phyloP scores from a whole-genome alignment of 1,140 invertebrate genomes.

The Procambarus clarkii region DNA sequence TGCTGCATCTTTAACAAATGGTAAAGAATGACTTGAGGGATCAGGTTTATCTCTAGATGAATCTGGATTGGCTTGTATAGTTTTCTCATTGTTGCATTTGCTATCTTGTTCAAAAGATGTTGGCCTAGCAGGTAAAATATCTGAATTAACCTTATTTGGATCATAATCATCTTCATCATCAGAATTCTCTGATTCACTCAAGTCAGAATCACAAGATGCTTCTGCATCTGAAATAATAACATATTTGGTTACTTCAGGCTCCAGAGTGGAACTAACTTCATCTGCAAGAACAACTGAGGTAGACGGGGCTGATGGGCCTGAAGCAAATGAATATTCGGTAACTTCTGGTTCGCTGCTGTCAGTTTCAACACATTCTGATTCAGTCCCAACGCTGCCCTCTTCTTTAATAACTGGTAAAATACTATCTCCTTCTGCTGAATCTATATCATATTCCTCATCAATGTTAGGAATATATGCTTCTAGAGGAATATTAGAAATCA shows the following conservation, averaged over 20 bases:
- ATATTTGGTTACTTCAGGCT: conserved; percentile 54
- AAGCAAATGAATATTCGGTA: conserved; percentile 55
- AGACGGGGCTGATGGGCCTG: conserved; percentile 37
- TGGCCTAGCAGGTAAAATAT: not conserved
- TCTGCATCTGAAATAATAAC: conserved; percentile 24
- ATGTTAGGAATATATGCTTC: conserved; percentile 11
- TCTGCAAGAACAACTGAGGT: conserved; percentile 41
- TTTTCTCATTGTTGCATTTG: not conserved
- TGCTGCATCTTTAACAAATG: not conserved
- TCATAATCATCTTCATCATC: not conserved
- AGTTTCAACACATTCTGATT: conserved; percentile 44
- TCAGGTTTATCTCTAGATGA: not conserved
- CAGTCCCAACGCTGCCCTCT: conserved; percentile 30
- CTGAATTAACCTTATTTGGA: not conserved
- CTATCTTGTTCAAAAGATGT: not conserved
- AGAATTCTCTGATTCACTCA: not conserved
- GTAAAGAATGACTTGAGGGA: not conserved
- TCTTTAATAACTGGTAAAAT: conserved; percentile 45
- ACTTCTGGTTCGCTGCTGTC: conserved; percentile 65
- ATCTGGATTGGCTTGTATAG: not conserved
- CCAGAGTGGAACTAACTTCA: conserved; percentile 52
- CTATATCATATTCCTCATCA: conserved; percentile 5
- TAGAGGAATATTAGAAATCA: not conserved
- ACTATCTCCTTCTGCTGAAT: conserved; percentile 12
- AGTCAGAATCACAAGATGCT: not conserved